Evolutionary conservation across 2,113 vertebrate species (phyloP), one percentile per base, ranked within the genome.

Genomic region (Heteronetta atricapilla): DNA sequence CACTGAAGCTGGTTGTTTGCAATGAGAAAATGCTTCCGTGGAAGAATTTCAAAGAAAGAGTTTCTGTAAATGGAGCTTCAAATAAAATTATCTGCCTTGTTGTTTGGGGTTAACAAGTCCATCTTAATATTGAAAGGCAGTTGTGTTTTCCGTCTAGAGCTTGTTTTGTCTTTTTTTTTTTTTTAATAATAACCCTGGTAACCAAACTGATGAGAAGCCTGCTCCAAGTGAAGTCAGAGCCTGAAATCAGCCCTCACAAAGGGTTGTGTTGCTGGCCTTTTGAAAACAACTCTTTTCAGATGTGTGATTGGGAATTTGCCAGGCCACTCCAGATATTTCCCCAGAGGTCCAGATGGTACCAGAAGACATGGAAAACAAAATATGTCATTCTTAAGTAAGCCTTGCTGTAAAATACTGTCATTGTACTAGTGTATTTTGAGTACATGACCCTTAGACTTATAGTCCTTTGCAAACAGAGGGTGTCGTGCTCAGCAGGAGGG

Each of bases 181-280:
- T 48, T 48, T 48, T 48, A 73, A 87, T 91, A 86, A 53, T n/a
- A 68, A 81, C 73, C 75, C 82, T 44, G 67, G 79, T 93, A 93
- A 86, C 59, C 46, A 93, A 88, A 88, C 46, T 0, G 0, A 63
- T 63, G 85, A 90, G 82, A 56, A 95, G 68, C 64, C 79, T 52
- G 82, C 91, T 93, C 73, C 29, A 70, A 90, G 85, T 94, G 95
- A 96, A 89, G 95, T 96, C 96, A 97, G 95, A 83, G 82, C 94
- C 76, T 48, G 82, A 91, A 95, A 96, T 96, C 91, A 97, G 94
- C 82, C 77, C 89, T 95, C 91, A 82, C 95, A 95, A 89, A 79
- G 70, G 80, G 82, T 92, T 91, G 70, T 36, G 87, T 95, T 92
- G 83, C 92, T 96, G 92, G 74, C 81, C 89, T 95, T 92, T 92